Evolutionary conservation across 2,888 invertebrate genomes (phyloP), one percentile per base, ranked within the genome.

Genomic region (Drosophila putrida): DNA sequence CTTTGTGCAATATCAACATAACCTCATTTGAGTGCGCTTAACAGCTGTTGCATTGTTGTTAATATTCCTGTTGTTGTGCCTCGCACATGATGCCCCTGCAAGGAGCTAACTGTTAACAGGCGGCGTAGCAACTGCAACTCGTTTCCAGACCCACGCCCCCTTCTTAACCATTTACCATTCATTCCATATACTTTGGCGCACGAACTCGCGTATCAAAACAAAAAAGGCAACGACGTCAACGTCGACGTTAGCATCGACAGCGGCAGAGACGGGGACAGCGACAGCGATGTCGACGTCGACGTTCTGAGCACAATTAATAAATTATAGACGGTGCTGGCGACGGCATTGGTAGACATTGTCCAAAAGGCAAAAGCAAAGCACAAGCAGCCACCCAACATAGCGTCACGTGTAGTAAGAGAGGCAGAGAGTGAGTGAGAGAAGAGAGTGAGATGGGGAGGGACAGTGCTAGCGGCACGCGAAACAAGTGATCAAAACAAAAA

Each of bases 261-360:
- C 55, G 36, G 33, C 66, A 71, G 67, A 58, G 47, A 28, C 67
- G 9, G 31, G 25, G 6, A 8, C 15, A 15, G n/a, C 43, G 33
- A 13, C 35, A 35, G 25, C 27, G 11, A 6, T 20, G 31, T 8
- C 36, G 27, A 10, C 65, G 70, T 61, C 61, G 68, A 61, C 71
- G 76, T 85, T 83, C 86, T 83, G 81, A 81, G 83, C 77, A 83
- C 83, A 83, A 83, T 83, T 83, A 83, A 83, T 83, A 83, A 83
- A 83, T 83, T 83, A 83, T 83, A 83, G 83, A 86, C 82, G 84
- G 71, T 66, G 60, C 47, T 41, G 74, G 61, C 70, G 53, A 63
- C 59, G 73, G 55, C 47, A 58, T 8, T 60, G 64, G 66, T 70
- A 79, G 82, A 82, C 72, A 80, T 67, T 80, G 78, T 77, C 79